phyloP scores from a whole-genome alignment of 1,140 invertebrate species.

The Polypedilum pembai region DNA sequence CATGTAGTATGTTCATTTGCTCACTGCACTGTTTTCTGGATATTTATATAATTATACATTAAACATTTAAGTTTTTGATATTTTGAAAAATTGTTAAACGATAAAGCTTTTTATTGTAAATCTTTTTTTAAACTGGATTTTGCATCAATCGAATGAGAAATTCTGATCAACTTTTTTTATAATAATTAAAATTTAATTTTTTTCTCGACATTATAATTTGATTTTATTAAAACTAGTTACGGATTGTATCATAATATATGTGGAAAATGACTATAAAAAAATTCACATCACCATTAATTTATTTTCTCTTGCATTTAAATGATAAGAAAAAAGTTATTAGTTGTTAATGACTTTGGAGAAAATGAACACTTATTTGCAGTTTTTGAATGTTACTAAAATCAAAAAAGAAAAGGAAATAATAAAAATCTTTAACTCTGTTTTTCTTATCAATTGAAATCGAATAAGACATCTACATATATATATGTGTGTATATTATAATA shows the following conservation, averaged over 20 bases:
- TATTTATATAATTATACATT: conserved; percentile 15
- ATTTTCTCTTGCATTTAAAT: not conserved
- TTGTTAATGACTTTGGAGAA: conserved; percentile 26
- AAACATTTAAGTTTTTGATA: not conserved
- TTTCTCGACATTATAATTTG: not conserved
- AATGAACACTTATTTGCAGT: conserved; percentile 24
- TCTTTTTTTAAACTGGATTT: too few species aligned
- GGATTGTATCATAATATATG: not conserved
- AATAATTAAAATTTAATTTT: not conserved
- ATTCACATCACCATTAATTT: not conserved
- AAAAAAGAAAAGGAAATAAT: too few species aligned
- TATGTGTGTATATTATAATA: not conserved
- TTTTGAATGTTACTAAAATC: not conserved
- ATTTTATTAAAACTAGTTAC: not conserved
- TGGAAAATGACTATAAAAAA: conserved; percentile 1
- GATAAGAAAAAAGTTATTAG: not conserved
- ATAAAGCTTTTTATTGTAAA: not conserved
- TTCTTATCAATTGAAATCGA: not conserved
- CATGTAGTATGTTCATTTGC: not conserved
- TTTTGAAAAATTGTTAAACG: conserved; percentile 13
- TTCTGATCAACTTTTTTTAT: not conserved
- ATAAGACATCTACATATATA: conserved; percentile 10
- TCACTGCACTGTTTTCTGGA: not conserved
- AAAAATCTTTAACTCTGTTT: not conserved
- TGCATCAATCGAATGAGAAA: not conserved